phyloP scores from a whole-genome alignment of 2,113 vertebrate species.

The Phocoena phocoena region DNA sequence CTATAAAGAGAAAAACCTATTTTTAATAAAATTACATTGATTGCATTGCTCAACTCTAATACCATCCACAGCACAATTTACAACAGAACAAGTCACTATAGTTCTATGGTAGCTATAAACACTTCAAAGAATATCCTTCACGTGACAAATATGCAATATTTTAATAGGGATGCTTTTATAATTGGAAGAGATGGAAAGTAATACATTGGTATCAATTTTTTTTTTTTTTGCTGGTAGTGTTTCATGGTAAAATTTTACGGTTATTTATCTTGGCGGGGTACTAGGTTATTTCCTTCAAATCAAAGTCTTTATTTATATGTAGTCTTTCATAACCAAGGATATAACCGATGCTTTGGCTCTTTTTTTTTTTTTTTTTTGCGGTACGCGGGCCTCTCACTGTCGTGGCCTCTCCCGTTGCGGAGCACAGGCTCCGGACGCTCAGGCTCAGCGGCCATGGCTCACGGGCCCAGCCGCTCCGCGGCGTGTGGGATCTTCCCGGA shows the following conservation, averaged over 20 bases:
- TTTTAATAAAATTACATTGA: neutral
- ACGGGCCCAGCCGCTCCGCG: too few relatives aligned
- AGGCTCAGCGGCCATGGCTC: too few relatives aligned
- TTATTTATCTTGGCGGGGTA: neutral
- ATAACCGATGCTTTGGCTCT: too few relatives aligned
- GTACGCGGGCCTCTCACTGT: too few relatives aligned
- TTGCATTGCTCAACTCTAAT: fast-evolving
- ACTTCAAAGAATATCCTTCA: neutral
- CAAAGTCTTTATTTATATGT: neutral
- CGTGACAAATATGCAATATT: neutral
- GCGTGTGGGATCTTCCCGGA: too few relatives aligned
- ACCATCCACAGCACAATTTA: neutral
- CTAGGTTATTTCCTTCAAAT: neutral
- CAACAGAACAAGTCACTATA: neutral
- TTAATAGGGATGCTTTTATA: neutral
- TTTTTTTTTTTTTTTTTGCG: neutral
- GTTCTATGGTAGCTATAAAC: neutral
- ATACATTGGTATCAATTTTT: fast-evolving
- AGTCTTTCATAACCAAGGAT: neutral
- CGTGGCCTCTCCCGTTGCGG: too few relatives aligned
- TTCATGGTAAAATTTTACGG: neutral
- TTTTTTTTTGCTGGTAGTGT: neutral
- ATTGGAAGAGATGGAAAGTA: neutral
- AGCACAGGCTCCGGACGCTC: fast-evolving
- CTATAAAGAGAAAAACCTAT: neutral